Evolutionary conservation across 2,888 invertebrate genomes (phyloP).

Genomic region (Mystacides longicornis): DNA sequence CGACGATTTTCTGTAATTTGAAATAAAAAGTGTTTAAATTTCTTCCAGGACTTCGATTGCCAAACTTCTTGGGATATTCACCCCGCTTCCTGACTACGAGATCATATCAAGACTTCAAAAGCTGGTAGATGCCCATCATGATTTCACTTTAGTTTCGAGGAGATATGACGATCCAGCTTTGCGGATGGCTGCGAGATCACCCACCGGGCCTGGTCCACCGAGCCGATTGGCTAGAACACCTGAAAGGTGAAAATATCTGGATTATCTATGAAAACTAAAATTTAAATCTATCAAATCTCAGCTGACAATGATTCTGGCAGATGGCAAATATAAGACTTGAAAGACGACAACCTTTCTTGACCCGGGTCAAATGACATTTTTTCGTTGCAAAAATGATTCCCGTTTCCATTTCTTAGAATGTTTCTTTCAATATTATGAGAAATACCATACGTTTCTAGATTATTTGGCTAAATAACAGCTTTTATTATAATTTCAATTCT

Average conservation of each 20-base stretch:
- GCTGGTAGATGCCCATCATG: slow-evolving; percentile 78
- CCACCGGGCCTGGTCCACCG: slow-evolving; percentile 30
- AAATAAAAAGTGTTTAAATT: no score
- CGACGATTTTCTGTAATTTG: no score
- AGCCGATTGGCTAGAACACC: slow-evolving; percentile 23
- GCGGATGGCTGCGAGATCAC: slow-evolving; percentile 29
- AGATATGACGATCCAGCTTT: slow-evolving; percentile 48
- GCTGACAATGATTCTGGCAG: no score
- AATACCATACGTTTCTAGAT: no score
- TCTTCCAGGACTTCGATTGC: slow-evolving; percentile 61
- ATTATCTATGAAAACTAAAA: no score
- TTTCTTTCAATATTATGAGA: no score
- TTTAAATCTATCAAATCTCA: no score
- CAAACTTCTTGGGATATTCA: slow-evolving; percentile 60
- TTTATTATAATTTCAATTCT: no score
- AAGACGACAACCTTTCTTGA: no score
- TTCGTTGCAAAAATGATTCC: neutral
- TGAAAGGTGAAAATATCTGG: slow-evolving; percentile 23
- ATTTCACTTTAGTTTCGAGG: slow-evolving; percentile 76
- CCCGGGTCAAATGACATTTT: neutral
- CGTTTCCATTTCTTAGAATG: no score
- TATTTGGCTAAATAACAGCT: no score
- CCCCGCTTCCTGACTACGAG: slow-evolving; percentile 67
- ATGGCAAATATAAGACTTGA: no score
- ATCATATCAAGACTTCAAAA: slow-evolving; percentile 72